Base-by-base conservation (phyloP, 2,888 invertebrate species). In the Brachyptera risi region DNA sequence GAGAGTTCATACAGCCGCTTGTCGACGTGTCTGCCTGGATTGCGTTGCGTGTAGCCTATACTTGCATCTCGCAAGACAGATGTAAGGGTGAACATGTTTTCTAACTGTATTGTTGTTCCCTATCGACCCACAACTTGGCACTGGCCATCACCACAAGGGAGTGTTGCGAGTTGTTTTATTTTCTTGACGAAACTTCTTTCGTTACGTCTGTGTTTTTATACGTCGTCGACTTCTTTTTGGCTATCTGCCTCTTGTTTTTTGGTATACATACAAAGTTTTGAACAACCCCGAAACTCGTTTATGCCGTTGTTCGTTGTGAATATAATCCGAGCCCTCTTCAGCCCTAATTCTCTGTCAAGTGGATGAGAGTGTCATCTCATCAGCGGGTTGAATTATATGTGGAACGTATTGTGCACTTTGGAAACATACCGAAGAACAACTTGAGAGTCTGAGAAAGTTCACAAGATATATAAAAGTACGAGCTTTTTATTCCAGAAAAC, bases 111-210 rank as follows among this genome's bases (percentile, higher is more conserved):
- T n/a, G n/a, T n/a, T n/a, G n/a, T n/a, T n/a, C n/a, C n/a, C n/a
- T n/a, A n/a, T n/a, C n/a, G 42, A 21, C 19, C 17, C 19, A 42
- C 19, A 42, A 42, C 19, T 42, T 42, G 42, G 42, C 42, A 42
- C 42, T 13, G 42, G 42, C 42, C 42, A 9, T 42, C 42, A 42
- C 42, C 42, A 19, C 42, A 42, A 42, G 42, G 42, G 42, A 42
- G 21, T 42, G 42, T n/a, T n/a, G n/a, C n/a, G n/a, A n/a, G n/a
- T 42, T 42, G 42, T 42, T 42, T 42, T 42, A 42, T 42, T 42
- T 42, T 19, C 19, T 42, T 42, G 17, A 5, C 42, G 19, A 42
- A 42, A 42, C 42, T 42, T 42, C 42, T 9, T 42, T 9, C 2
- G 15, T 21, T 21, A 17, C n/a, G 5, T 21, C 5, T 42, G 7